Percentiles rank a stretch among this genome's conserved stretches.
Evolutionary conservation across 2,113 vertebrate genomes (phyloP).

Genomic region (Myotis brandtii): DNA sequence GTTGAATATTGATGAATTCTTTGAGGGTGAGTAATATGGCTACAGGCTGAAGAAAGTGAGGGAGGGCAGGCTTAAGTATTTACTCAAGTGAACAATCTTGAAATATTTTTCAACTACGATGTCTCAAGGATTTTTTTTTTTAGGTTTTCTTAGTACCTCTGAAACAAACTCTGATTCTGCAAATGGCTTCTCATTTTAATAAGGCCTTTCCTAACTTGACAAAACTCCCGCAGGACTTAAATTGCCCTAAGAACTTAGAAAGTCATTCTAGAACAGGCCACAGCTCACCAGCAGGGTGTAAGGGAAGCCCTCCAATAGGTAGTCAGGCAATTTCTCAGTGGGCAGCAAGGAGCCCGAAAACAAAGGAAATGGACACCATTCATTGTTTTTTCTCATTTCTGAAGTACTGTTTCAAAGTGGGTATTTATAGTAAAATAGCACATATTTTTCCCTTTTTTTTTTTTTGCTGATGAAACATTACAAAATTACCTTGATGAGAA

Average conservation of each 20-base stretch:
- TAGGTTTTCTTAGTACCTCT: slow-evolving; percentile 43
- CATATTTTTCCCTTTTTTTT: neutral
- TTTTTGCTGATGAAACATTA: slow-evolving; percentile 3
- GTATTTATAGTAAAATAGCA: slow-evolving; percentile 54
- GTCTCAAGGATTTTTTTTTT: slow-evolving; percentile 70
- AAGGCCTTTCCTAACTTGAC: slow-evolving; percentile 47
- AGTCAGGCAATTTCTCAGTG: neutral
- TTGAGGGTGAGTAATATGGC: slow-evolving; percentile 79
- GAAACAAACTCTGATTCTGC: slow-evolving; percentile 59
- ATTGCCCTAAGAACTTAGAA: neutral
- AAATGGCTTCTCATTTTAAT: slow-evolving; percentile 59
- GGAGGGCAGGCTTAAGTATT: slow-evolving; percentile 74
- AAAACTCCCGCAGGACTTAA: slow-evolving; percentile 15
- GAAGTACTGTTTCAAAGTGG: slow-evolving; percentile 31
- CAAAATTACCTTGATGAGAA: slow-evolving; percentile 70
- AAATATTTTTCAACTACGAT: slow-evolving; percentile 75
- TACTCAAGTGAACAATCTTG: slow-evolving; percentile 77
- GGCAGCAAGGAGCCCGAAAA: neutral
- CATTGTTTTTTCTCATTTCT: neutral
- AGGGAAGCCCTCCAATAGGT: neutral
- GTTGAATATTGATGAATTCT: slow-evolving; percentile 82
- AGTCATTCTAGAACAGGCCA: neutral
- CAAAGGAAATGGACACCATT: neutral
- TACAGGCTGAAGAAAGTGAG: slow-evolving; percentile 65
- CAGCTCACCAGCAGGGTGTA: neutral